phyloP scores from a whole-genome alignment of 2,113 vertebrate genomes.

The Cephalopterus ornatus region DNA sequence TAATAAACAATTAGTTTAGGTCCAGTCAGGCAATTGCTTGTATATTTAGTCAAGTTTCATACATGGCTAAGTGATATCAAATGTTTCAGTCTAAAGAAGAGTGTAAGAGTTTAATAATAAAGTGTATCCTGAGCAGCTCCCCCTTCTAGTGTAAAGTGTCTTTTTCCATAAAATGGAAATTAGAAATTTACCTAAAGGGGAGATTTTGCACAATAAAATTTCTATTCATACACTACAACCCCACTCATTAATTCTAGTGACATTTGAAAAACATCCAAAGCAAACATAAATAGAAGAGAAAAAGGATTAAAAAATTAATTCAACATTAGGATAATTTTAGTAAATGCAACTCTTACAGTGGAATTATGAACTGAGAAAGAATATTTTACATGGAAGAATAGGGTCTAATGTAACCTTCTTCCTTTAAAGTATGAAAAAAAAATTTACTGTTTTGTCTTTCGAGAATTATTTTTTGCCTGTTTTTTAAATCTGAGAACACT shows the following conservation, averaged over 20 bases:
- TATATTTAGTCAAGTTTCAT: background rate
- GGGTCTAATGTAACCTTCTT: background rate
- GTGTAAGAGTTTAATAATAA: background rate
- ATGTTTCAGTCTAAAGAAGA: background rate
- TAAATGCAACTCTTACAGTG: background rate
- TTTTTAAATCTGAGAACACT: background rate
- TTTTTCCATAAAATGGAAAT: background rate
- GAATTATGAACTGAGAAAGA: background rate
- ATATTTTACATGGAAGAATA: background rate
- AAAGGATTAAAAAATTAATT: background rate
- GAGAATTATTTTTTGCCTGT: background rate
- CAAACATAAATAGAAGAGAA: background rate
- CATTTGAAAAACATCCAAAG: background rate
- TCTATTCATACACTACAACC: background rate
- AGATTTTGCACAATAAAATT: background rate
- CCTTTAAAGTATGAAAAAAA: background rate
- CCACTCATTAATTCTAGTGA: background rate
- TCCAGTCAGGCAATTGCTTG: background rate
- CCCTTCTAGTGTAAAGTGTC: background rate
- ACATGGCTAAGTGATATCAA: background rate
- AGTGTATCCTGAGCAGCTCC: background rate
- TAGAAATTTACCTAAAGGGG: background rate
- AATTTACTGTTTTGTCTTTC: fast-evolving
- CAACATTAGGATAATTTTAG: background rate
- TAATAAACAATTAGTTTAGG: background rate